Evolutionary conservation across 2,888 invertebrate genomes (phyloP), one percentile per base, ranked within the genome.

Genomic region (Thumatha senex): DNA sequence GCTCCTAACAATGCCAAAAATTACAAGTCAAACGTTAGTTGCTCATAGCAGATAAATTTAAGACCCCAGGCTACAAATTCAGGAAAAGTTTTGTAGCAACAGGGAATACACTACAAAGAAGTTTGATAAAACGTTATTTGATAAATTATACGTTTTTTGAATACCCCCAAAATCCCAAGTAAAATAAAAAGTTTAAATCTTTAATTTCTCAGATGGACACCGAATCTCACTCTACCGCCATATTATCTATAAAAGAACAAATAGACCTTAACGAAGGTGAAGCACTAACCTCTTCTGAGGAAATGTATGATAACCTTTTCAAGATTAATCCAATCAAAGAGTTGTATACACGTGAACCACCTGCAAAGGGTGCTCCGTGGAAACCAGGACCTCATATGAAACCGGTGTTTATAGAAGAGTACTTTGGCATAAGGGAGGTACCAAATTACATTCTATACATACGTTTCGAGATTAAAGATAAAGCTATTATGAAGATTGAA

Each of bases 401-500:
- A 14, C 41, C 44, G 8, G 1, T 0, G 7, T 42, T 10, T 30
- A 0, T 51, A 18, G 15, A 33, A 7, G 9, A 35, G 10, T 14
- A 18, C 4, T 24, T 10, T 0, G n/a, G 7, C 2, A 12, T 13
- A 1, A 8, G 10, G 0, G n/a, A 11, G 0, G 40, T 58, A 7
- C 7, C 44, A 1, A 57, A 48, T 11, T 48, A 52, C 15, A 48
- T 55, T 9, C 38, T 60, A 11, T 51, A 48, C 33, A 38, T 60
- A 1, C 38, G 36, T 14, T 55, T 53, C 10, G 14, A 15, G 1
- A 57, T 60, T 15, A 8, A 10, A 0, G 13, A 31, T 0, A 15
- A 10, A 9, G 51, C 50, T 1, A 39, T 13, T 0, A 10, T 60
- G 11, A 46, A 12, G 8, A 43, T 57, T 8, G 34, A 40, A 39